Base-by-base conservation (phyloP, 2,113 vertebrate species). In the Pontoporia blainvillei region DNA sequence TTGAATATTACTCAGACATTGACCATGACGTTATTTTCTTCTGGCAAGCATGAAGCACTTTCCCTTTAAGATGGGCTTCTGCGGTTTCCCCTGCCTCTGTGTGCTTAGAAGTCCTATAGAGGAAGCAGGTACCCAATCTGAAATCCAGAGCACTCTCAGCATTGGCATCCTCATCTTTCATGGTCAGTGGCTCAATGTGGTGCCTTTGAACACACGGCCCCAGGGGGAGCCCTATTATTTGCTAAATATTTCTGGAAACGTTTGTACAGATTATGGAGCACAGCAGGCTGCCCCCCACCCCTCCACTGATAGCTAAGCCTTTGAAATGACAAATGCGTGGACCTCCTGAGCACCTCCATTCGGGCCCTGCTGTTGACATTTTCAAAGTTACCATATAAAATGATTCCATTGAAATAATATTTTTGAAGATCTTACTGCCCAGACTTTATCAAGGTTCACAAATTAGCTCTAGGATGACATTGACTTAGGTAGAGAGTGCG, bases 241-340 rank as follows among this genome's bases (percentile, higher is more conserved):
- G 94, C 97, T 96, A 95, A 97, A 95, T 97, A 97, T 96, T 97
- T 97, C 96, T 97, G 93, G 91, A 95, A 97, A 96, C 94, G 79
- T 93, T 97, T 94, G 95, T 92, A 91, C 67, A 90, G 95, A 95
- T 95, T 86, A 39, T 75, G 82, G 82, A 95, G 83, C 97, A 49
- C 94, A 90, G 96, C 83, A 90, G 93, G 91, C 75, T 62, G 2
- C 17, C 39, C 88, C 90, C 52, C 31, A 72, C 49, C 83, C 81
- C 73, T 79, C 34, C 27, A n/a, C 89, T 59, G 62, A 91, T 83
- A 93, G 89, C 94, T 89, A 97, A 97, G 95, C 86, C 84, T 97
- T 95, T 96, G 95, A 96, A 97, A 98, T 94, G 94, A 93, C 98
- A 93, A 93, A 93, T 86, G 78, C 44, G 17, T 9, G 94, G 94